Evolutionary conservation across 1,140 invertebrate genomes (phyloP), one percentile per base, ranked within the genome.

Genomic region (Brachystomella parvula): DNA sequence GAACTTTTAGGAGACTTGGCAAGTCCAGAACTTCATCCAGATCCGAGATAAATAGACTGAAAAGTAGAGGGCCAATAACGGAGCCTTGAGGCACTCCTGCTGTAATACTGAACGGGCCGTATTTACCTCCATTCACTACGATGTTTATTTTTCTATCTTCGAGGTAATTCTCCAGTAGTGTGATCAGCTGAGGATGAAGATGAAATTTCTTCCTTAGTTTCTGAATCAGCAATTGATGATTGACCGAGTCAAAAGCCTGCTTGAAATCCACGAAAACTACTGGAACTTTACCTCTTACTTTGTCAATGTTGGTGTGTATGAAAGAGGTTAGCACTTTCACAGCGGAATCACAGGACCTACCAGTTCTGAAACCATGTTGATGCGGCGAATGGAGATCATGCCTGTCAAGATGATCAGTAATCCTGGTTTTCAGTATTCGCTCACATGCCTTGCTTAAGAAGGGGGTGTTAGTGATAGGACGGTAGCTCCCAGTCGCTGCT

Each of bases 71-170:
- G 1, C 73, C 69, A 0, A 76, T 39, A 0, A 71, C 64, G 21
- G 75, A 75, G 0, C 76, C 76, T 60, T 75, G 76, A 0, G 73
- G 71, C 0, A 75, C 75, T n/a, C 74, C 74, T 24, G 24, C 44
- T 31, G 29, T 31, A 19, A 61, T 30, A 47, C 35, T 24, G 30
- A 49, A 61, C 33, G 57, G 33, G 1, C 61, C 32, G n/a, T 57
- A 66, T 3, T 3, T 17, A 24, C 35, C 29, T 6, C 15, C 19
- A 9, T 53, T 56, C 3, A 26, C 26, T 15, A 19, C 9, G 19
- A 66, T 49, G 32, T 17, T 61, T 33, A 47, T 47, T 21, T 21
- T 15, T 1, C 64, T 19, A 47, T 49, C 17, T 2, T 9, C 3
- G 12, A 66, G 57, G 24, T 61, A 61, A 53, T 21, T 30, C 3